Conservation (phyloP, 2,888 invertebrate genomes). For the Lepetodrilus schrolli region DNA sequence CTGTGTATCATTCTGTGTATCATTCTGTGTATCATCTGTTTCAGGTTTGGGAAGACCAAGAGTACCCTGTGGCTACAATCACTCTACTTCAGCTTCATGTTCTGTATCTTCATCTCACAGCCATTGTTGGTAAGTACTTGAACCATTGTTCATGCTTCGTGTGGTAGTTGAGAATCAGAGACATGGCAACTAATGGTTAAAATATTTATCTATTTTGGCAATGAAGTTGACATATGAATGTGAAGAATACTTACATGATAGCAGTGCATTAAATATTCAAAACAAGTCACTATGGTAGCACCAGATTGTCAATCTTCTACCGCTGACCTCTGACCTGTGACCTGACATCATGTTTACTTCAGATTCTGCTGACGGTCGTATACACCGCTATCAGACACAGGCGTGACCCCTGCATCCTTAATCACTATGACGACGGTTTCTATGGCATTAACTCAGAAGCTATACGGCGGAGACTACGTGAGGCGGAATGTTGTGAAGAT, state of each 20-base stretch:
- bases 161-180: background rate
- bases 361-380: slow-evolving; percentile 67
- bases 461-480: slow-evolving; percentile 51
- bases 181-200: background rate
- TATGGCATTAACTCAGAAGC: slow-evolving; percentile 50
- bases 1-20: background rate
- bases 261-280: too few species aligned
- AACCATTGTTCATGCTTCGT: background rate
- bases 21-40: slow-evolving; percentile 15
- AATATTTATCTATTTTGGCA: background rate
- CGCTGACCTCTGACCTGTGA: too few species aligned
- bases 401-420: slow-evolving; percentile 65
- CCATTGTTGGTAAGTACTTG: slow-evolving; percentile 72
- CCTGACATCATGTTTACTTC: slow-evolving; percentile 32
- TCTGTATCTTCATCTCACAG: slow-evolving; percentile 72
- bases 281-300: too few species aligned
- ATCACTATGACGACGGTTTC: slow-evolving; percentile 60
- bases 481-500: slow-evolving; percentile 52
- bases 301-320: too few species aligned
- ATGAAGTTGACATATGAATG: background rate
- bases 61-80: slow-evolving; percentile 73
- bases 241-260: too few species aligned
- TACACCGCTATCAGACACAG: slow-evolving; percentile 64
- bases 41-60: slow-evolving; percentile 69
- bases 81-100: slow-evolving; percentile 71